phyloP scores from a whole-genome alignment of 2,113 vertebrate species.

The Thryonomys swinderianus region DNA sequence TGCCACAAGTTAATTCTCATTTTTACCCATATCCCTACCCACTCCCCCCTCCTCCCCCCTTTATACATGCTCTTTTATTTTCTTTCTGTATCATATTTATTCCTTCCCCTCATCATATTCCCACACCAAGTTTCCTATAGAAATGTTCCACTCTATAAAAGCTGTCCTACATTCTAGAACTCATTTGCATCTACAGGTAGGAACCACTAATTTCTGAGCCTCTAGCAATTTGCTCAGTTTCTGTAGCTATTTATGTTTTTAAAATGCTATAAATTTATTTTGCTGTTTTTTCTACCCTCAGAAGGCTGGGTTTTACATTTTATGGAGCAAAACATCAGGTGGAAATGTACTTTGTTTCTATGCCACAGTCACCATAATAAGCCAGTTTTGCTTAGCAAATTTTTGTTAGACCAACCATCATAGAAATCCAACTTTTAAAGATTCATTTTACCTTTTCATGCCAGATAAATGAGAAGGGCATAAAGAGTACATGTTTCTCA shows the following conservation, averaged over 20 bases:
- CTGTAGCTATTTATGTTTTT: background rate
- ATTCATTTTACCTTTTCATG: background rate
- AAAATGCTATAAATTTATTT: background rate
- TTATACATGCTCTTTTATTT: too few species aligned
- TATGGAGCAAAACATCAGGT: background rate
- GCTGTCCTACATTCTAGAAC: too few species aligned
- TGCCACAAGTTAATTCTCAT: too few species aligned
- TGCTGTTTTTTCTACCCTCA: background rate
- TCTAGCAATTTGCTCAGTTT: background rate
- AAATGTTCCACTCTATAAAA: too few species aligned
- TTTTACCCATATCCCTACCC: too few species aligned
- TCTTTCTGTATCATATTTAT: too few species aligned
- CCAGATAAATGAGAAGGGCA: conserved; percentile 1
- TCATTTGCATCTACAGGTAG: too few species aligned
- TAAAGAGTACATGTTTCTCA: background rate
- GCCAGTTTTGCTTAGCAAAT: background rate
- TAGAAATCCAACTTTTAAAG: background rate
- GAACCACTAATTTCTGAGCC: background rate
- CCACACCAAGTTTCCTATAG: too few species aligned
- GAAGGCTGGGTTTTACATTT: background rate
- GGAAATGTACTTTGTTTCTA: background rate
- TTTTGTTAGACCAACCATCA: background rate
- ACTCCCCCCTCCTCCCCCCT: too few species aligned
- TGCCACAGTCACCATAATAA: background rate
- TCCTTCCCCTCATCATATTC: too few species aligned